A percentile compares a stretch with the other conserved stretches of the same genome.
These are phyloP conservation scores for Eucera pruinosa DNA, from an alignment of 2,888 invertebrate genomes.

Conservation along the genomic window DNA sequence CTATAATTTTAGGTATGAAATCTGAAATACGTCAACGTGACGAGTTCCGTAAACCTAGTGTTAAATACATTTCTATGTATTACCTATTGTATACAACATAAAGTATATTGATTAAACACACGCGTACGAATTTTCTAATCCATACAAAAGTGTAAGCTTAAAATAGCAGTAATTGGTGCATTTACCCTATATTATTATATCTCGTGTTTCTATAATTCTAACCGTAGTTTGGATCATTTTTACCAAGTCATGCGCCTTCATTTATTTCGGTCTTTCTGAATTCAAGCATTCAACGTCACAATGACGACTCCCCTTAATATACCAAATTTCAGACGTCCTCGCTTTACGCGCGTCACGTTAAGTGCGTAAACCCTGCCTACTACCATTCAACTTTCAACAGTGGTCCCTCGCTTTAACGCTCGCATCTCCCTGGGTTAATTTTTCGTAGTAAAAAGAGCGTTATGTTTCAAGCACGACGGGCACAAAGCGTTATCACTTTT, in stretches of 20 bases:
- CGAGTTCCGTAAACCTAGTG: too few species aligned
- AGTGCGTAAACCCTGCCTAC: conserved; percentile 18
- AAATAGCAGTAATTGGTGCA: background rate
- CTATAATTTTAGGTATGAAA: too few species aligned
- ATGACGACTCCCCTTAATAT: conserved; percentile 19
- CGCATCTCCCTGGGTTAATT: conserved; percentile 36
- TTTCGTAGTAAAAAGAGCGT: conserved; percentile 24
- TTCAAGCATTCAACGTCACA: conserved; percentile 8
- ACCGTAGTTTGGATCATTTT: background rate
- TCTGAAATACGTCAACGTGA: too few species aligned
- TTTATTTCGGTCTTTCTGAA: background rate
- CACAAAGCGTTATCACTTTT: conserved; percentile 57
- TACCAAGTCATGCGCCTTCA: background rate
- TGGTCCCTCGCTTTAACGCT: conserved; percentile 16
- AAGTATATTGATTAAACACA: too few species aligned
- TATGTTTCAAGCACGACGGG: conserved; percentile 30
- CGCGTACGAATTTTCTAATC: too few species aligned
- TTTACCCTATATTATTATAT: conserved; percentile 6
- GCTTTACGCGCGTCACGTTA: conserved; percentile 15
- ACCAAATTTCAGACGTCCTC: conserved; percentile 23
- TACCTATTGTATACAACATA: too few species aligned
- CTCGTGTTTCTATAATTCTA: background rate
- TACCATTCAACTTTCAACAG: conserved; percentile 18
- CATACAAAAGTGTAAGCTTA: too few species aligned
- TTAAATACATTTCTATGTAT: too few species aligned